Percentiles rank a stretch among this genome's conserved stretches.
phyloP scores from a whole-genome alignment of 2,888 invertebrate species.

The Lasiommata megera region DNA sequence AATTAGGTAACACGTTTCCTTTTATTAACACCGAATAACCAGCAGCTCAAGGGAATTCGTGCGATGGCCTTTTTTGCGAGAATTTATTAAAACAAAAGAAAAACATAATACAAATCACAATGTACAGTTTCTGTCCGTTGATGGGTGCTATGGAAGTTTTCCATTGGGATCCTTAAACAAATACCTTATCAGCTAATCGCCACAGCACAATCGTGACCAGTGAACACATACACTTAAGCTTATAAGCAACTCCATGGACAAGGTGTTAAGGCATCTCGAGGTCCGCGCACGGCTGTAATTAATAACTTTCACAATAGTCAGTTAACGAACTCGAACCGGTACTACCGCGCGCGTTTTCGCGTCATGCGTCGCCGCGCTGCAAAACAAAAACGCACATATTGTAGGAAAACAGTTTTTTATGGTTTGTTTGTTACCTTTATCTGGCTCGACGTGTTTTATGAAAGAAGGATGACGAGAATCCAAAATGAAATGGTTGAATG shows the following conservation, averaged over 20 bases:
- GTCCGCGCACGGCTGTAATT: slow-evolving; percentile 14
- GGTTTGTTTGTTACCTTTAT: too few species aligned
- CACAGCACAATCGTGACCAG: not conserved
- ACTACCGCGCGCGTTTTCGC: slow-evolving; percentile 45
- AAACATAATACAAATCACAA: too few species aligned
- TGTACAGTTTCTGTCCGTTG: too few species aligned
- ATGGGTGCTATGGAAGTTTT: not conserved
- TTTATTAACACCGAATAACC: too few species aligned
- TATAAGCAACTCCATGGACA: slow-evolving; percentile 14
- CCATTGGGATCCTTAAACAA: not conserved
- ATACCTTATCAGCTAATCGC: not conserved
- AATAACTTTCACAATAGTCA: slow-evolving; percentile 31
- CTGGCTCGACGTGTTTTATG: too few species aligned
- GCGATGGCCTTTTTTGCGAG: too few species aligned
- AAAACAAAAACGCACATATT: slow-evolving; percentile 22
- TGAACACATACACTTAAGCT: slow-evolving; percentile 4
- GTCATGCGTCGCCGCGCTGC: slow-evolving; percentile 46
- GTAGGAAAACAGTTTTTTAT: too few species aligned
- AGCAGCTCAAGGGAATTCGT: too few species aligned
- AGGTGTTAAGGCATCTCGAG: slow-evolving; percentile 17
- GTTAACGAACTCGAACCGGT: slow-evolving; percentile 23
- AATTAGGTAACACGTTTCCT: too few species aligned
- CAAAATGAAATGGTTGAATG: too few species aligned
- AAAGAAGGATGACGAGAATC: too few species aligned
- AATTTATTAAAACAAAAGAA: too few species aligned